Percentiles rank a stretch among this genome's conserved stretches.
Evolutionary conservation across 2,113 vertebrate species (phyloP).

Genomic region (Colinus virginianus): DNA sequence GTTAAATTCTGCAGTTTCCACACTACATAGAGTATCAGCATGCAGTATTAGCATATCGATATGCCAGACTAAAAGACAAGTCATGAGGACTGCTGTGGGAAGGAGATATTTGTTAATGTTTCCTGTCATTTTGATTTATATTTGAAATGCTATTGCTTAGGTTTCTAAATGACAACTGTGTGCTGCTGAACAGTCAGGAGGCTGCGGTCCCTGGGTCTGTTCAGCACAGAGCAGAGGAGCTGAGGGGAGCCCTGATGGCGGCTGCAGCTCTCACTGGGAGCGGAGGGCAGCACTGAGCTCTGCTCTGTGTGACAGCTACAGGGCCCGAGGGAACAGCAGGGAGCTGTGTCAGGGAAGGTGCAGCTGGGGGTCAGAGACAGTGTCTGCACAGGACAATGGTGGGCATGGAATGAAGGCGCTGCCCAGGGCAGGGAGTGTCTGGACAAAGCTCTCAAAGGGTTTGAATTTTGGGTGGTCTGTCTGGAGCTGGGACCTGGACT

Average conservation of each 20-base stretch:
- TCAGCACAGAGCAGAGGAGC: neutral
- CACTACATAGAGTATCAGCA: neutral
- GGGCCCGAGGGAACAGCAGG: too few relatives aligned
- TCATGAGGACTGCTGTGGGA: neutral
- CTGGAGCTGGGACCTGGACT: neutral
- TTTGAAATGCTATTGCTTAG: neutral
- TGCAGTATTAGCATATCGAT: neutral
- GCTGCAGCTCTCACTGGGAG: neutral
- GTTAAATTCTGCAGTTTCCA: neutral
- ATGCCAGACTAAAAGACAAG: neutral
- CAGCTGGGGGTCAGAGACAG: neutral
- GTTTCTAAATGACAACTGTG: neutral
- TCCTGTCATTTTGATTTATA: neutral
- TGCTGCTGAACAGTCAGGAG: neutral
- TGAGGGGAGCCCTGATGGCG: neutral
- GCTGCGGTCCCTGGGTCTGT: neutral
- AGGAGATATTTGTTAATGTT: neutral
- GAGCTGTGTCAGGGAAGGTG: too few relatives aligned
- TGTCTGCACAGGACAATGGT: neutral
- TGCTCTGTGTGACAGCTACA: too few relatives aligned
- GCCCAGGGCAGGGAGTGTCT: neutral
- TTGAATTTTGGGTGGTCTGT: neutral
- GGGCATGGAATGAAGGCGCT: neutral
- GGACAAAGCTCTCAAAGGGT: neutral
- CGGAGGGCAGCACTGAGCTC: too few relatives aligned